Base-by-base conservation (phyloP, 1,140 invertebrate genomes). In the Megalonaias nervosa region DNA sequence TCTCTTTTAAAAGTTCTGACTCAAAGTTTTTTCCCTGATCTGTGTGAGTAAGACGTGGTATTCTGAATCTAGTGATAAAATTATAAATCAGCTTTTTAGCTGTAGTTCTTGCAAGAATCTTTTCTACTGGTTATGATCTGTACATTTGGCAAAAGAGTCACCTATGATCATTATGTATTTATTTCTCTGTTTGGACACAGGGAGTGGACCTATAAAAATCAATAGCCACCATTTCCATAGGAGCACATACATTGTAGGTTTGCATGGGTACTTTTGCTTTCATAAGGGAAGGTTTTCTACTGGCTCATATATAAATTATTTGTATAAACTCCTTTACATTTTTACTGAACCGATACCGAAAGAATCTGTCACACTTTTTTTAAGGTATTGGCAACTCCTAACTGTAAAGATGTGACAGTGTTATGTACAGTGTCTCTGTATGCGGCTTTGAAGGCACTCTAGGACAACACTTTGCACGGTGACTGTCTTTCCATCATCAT, bases 71-170 rank as follows among this genome's bases (percentile, higher is more conserved):
- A 14, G 65, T 12, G 13, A 67, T 21, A n/a, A 23, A 69, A 55
- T 68, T 16, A 55, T 31, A 58, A 11, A 67, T 0, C 19, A 67
- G 56, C n/a, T 16, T 9, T n/a, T 48, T 19, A 12, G 66, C 72
- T 26, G 31, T 62, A 6, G n/a, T 19, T 31, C 69, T 66, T 58
- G 82, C 80, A 48, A 71, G 81, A 66, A 81, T 65, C 57, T 83
- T 69, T n/a, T 61, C 31, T 21, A 87, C 14, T 61, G 86, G 59
- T 13, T 77, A 73, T 1, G 66, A 69, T 85, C 74, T 9, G 61
- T 58, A 15, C 60, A 75, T 19, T 78, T 74, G 12, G 77, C 70
- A 79, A 79, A n/a, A 74, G 71, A n/a, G 56, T 79, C 61, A 13
- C 67, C 56, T 26, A 71, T 61, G 21, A 78, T 58, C 14, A 74